These are phyloP conservation scores for Saccopteryx leptura DNA, from an alignment of 2,113 vertebrate species.

Conservation along the genomic window DNA sequence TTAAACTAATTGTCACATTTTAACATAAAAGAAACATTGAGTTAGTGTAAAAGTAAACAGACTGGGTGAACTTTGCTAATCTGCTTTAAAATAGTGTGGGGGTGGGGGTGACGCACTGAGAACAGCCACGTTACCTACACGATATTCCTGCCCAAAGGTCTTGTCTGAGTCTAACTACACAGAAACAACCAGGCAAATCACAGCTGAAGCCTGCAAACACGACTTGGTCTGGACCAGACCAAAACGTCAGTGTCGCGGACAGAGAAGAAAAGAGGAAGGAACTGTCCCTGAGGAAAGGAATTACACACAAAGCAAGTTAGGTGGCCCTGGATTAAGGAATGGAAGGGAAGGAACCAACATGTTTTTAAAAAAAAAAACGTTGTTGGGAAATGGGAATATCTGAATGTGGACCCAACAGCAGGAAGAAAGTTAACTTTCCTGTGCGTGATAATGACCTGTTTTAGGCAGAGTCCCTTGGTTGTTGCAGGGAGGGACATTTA, in stretches of 20 bases:
- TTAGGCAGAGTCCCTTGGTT: neutral
- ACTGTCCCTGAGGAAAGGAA: neutral
- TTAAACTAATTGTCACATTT: slow-evolving; percentile 24
- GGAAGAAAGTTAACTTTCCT: neutral
- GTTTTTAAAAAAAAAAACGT: neutral
- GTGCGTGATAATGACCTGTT: no score
- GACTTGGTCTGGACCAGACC: neutral
- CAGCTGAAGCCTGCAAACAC: neutral
- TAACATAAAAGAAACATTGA: neutral
- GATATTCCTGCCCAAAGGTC: neutral
- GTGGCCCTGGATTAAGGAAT: neutral
- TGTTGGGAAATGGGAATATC: neutral
- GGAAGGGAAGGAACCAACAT: neutral
- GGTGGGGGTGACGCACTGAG: neutral
- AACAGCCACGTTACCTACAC: neutral
- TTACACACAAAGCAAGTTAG: neutral
- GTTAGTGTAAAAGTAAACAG: neutral
- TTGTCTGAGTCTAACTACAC: neutral
- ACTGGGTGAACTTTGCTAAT: neutral
- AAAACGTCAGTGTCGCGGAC: neutral
- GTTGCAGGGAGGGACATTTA: neutral
- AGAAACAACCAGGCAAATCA: neutral
- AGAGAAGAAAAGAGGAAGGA: neutral
- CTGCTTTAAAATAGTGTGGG: neutral
- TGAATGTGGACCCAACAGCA: neutral